Conservation (phyloP, 2,113 vertebrate species). For the Bos taurus region DNA sequence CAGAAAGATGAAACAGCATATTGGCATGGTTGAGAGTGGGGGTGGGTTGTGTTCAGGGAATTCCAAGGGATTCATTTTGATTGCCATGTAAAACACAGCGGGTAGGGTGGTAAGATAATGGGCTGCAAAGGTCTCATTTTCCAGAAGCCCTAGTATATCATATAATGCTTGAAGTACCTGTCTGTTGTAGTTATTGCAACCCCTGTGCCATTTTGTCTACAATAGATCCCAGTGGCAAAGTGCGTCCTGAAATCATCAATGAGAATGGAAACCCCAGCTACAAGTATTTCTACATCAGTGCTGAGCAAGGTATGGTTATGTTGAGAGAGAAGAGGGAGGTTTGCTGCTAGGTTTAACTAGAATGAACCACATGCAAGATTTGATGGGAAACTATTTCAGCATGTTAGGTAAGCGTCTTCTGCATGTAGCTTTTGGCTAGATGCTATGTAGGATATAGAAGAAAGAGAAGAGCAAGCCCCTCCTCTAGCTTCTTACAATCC, state of each 20-base stretch:
- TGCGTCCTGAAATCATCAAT: constrained; percentile 95
- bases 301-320: constrained; percentile 90
- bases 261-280: constrained; percentile 96
- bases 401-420: neutral
- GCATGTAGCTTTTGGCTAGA: neutral
- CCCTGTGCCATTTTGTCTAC: constrained; percentile 28
- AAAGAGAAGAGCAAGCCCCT: neutral
- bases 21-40: neutral
- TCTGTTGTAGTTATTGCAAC: neutral
- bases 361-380: neutral
- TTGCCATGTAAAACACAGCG: neutral
- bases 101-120: neutral
- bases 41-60: neutral
- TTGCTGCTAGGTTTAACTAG: neutral
- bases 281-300: constrained; percentile 96
- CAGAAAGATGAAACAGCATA: neutral
- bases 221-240: constrained; percentile 93
- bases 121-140: neutral
- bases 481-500: neutral
- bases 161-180: neutral
- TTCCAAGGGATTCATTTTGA: neutral
- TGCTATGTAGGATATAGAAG: neutral
- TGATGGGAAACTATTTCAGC: neutral
- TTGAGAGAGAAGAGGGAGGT: neutral
- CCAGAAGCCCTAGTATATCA: neutral